phyloP scores from a whole-genome alignment of 1,140 invertebrate species.

The Neodiprion fabricii region DNA sequence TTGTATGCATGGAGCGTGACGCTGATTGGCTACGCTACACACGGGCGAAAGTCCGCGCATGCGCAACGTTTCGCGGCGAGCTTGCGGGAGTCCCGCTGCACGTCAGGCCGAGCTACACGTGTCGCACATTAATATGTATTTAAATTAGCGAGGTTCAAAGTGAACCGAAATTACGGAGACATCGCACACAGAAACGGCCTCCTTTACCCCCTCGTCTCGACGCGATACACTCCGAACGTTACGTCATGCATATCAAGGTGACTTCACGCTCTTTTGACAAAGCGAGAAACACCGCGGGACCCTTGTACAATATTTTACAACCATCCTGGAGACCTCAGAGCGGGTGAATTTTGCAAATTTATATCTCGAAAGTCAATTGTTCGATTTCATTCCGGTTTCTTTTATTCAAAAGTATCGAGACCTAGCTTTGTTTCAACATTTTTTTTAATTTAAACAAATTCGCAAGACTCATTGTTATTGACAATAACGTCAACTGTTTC shows the following conservation, averaged over 20 bases:
- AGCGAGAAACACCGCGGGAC: background rate
- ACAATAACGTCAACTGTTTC: too few relatives aligned
- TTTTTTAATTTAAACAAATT: too few relatives aligned
- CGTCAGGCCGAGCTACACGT: conserved; percentile 27
- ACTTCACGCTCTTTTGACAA: background rate
- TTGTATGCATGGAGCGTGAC: conserved; percentile 32
- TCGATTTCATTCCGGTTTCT: too few relatives aligned
- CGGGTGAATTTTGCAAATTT: too few relatives aligned
- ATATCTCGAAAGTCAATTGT: too few relatives aligned
- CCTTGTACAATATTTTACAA: too few relatives aligned
- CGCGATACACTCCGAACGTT: background rate
- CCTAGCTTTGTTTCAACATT: too few relatives aligned
- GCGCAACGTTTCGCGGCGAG: background rate
- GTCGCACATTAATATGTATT: conserved; percentile 53
- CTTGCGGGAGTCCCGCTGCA: conserved; percentile 7
- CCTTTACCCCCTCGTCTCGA: background rate
- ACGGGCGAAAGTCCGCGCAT: conserved; percentile 11
- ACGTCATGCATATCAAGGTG: background rate
- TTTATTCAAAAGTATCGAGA: too few relatives aligned
- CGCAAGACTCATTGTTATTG: too few relatives aligned
- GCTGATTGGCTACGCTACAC: conserved; percentile 37
- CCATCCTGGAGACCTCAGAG: too few relatives aligned
- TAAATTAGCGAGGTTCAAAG: conserved; percentile 53
- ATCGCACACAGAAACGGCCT: conserved; percentile 12
- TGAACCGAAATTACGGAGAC: conserved; percentile 42